Evolutionary conservation across 2,888 invertebrate genomes (phyloP), one percentile per base, ranked within the genome.

Genomic region (Ceramica pisi): DNA sequence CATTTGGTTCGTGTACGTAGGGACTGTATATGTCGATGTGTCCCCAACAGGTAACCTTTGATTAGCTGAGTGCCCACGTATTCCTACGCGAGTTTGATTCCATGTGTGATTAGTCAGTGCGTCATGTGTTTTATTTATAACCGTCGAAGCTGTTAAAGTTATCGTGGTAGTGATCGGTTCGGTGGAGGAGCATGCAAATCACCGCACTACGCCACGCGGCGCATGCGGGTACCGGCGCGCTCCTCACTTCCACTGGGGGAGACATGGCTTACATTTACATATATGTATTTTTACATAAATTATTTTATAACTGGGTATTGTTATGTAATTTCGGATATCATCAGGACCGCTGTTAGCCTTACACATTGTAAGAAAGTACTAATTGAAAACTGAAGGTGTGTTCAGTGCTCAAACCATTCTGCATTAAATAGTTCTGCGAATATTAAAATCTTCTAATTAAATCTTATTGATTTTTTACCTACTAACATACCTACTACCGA

Each of bases 151-250:
- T 82, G 85, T 79, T 84, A 87, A 87, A 86, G 82, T 87, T 87
- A 91, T 90, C 90, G 86, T 81, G 82, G 66, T 81, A 75, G 73
- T 85, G 76, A 85, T 85, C 86, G 68, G 84, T 67, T 69, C 68
- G 56, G 69, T 67, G 86, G 89, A 90, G 90, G 90, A 90, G 93
- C 93, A 95, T 95, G 95, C 95, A 95, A 95, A 95, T 95, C 95
- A 95, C 92, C 93, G 92, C 92, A 87, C 84, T 75, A 79, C 64
- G 73, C 83, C 76, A 81, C 86, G 85, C 83, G 86, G 86, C 80
- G 71, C 87, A 93, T 93, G 93, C 93, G 94, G 94, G 50, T n/a
- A 50, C n/a, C n/a, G 50, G 94, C 87, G 78, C 73, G 74, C 79
- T 81, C 76, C 84, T 79, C 85, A 71, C 79, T 83, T 70, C 86